Percentiles rank a stretch among this genome's conserved stretches.
These are phyloP conservation scores for Halisarca cf. caerulea DNA, from an alignment of 37 sponge, comb jelly and placozoan genomes.

Conservation along the genomic window DNA sequence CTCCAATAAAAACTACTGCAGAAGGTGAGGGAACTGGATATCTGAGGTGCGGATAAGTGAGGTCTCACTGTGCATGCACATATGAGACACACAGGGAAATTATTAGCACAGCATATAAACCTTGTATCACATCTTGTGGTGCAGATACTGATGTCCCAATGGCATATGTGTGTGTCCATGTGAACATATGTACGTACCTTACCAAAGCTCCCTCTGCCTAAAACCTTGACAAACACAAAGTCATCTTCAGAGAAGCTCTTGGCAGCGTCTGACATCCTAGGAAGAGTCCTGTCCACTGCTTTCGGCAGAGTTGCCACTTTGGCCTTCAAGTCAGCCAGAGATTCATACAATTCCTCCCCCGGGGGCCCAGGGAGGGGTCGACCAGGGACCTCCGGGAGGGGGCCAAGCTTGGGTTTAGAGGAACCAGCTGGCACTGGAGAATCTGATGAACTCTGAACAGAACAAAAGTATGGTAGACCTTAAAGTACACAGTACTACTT, in stretches of 20 bases:
- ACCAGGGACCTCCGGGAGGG: background rate
- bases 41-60: no score
- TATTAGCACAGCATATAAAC: no score
- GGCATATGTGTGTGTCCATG: background rate
- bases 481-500: no score
- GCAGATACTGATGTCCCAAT: background rate
- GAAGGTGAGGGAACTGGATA: no score
- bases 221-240: slow-evolving; percentile 86
- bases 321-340: slow-evolving; percentile 23
- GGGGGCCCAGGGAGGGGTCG: slow-evolving; percentile 13
- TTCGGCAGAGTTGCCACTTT: background rate
- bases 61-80: no score
- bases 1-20: no score
- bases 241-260: slow-evolving; percentile 43
- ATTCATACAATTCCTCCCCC: slow-evolving; percentile 26
- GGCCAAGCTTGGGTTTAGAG: background rate
- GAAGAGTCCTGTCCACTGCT: background rate
- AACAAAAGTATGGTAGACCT: background rate
- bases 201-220: slow-evolving; percentile 97
- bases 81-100: no score
- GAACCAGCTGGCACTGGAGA: background rate
- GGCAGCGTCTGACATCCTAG: slow-evolving; percentile 5
- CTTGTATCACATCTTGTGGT: no score
- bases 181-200: slow-evolving; percentile 63
- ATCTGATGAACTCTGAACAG: background rate